Percentiles rank a stretch among this genome's conserved stretches.
These are phyloP conservation scores for Sogatella furcifera DNA, from an alignment of 1,140 invertebrate species.

Conservation along the genomic window DNA sequence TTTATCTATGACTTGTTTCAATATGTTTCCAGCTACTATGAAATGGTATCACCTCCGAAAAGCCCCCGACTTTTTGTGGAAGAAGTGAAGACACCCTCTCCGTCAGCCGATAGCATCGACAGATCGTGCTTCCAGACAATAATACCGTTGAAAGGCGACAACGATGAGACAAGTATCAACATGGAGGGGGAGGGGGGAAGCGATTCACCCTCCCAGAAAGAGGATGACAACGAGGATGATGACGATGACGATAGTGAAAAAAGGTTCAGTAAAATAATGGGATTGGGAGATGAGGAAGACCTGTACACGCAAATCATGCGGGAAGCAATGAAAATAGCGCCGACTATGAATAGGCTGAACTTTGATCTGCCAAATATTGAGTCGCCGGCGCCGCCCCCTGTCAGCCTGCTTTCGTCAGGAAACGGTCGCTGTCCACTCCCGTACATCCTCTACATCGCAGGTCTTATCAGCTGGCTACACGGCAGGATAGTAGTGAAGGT, in stretches of 20 bases:
- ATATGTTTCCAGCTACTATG: slow-evolving; percentile 7
- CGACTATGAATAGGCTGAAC: slow-evolving; percentile 18
- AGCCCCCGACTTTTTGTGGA: slow-evolving; percentile 8
- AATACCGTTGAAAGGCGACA: slow-evolving; percentile 8
- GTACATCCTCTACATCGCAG: slow-evolving; percentile 17
- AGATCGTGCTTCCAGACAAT: background rate
- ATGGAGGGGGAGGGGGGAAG: background rate
- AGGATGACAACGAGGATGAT: slow-evolving; percentile 6
- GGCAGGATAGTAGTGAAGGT: slow-evolving; percentile 19
- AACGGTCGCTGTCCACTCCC: slow-evolving; percentile 4
- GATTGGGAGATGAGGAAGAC: slow-evolving; percentile 18
- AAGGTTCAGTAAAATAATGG: background rate
- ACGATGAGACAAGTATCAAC: background rate
- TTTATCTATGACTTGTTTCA: no score
- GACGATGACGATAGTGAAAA: background rate
- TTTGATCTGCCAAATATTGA: slow-evolving; percentile 21
- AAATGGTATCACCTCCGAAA: slow-evolving; percentile 5
- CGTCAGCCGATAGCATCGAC: background rate
- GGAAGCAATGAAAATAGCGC: slow-evolving; percentile 25
- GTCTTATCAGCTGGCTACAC: slow-evolving; percentile 24
- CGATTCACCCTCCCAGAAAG: background rate
- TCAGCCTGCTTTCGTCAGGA: background rate
- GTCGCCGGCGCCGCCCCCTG: slow-evolving; percentile 5
- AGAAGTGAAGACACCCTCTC: slow-evolving; percentile 3
- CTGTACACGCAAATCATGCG: slow-evolving; percentile 24